Evolutionary conservation across 2,888 invertebrate species (phyloP).

Genomic region (Mayetiola destructor): DNA sequence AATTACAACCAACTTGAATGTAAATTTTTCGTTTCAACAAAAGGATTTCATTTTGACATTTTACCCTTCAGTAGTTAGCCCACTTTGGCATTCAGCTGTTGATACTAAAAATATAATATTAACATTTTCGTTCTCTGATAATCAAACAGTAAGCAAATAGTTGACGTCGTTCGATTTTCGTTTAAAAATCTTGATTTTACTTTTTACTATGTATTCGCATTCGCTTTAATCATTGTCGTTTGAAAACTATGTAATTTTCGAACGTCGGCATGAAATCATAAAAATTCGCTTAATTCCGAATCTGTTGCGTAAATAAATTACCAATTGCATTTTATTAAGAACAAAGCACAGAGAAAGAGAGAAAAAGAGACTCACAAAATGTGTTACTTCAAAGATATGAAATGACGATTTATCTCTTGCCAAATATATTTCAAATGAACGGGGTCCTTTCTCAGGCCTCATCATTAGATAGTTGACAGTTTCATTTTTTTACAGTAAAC

Average conservation of each 20-base stretch:
- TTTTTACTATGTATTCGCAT: neutral
- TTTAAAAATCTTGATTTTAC: neutral
- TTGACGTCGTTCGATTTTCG: conserved; percentile 3
- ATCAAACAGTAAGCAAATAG: conserved; percentile 6
- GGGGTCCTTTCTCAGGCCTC: neutral
- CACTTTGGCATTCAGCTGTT: too few relatives aligned
- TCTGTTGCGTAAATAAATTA: too few relatives aligned
- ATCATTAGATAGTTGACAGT: neutral
- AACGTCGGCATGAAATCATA: neutral
- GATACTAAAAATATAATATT: too few relatives aligned
- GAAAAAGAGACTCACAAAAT: too few relatives aligned
- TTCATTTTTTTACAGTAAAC: too few relatives aligned
- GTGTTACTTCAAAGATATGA: neutral
- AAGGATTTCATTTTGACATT: too few relatives aligned
- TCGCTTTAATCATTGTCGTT: neutral
- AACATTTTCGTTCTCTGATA: neutral
- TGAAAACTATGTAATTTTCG: neutral
- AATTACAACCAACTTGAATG: conserved; percentile 1
- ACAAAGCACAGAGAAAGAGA: neutral
- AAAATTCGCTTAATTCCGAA: conserved; percentile 2
- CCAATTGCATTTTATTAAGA: neutral
- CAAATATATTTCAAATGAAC: neutral
- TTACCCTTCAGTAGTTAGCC: too few relatives aligned
- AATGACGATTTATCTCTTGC: conserved; percentile 5
- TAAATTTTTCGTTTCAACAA: neutral